Conservation (phyloP, 2,113 vertebrate species). For the Pterophyllum scalare region DNA sequence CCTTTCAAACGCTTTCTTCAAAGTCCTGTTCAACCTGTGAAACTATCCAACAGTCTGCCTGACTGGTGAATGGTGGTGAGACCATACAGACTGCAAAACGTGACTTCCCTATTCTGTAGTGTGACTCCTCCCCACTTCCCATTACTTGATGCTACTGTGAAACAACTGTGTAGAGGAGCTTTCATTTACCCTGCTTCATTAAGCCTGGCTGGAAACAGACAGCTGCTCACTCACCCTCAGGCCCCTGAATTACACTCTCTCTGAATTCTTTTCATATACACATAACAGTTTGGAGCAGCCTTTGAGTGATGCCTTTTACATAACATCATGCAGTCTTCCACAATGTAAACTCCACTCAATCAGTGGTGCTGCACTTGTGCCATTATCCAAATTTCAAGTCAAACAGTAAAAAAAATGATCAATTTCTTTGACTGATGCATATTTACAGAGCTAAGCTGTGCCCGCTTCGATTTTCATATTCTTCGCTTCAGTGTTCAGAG, state of each 20-base stretch:
- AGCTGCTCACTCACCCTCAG: slow-evolving; percentile 46
- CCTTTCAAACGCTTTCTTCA: not conserved
- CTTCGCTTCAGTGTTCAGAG: not conserved
- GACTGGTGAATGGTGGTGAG: not conserved
- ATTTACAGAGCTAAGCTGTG: not conserved
- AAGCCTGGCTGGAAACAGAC: slow-evolving; percentile 43
- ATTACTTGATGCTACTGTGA: slow-evolving; percentile 44
- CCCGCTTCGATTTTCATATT: not conserved
- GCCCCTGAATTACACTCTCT: not conserved
- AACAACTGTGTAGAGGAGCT: slow-evolving; percentile 25
- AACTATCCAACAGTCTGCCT: not conserved
- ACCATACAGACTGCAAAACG: not conserved
- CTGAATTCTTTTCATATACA: not conserved
- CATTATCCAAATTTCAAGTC: not conserved
- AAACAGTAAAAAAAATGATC: not conserved
- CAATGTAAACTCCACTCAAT: not conserved
- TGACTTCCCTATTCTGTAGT: slow-evolving; percentile 7
- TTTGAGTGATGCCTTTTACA: not conserved
- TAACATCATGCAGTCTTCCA: not conserved
- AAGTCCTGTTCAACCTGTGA: slow-evolving; percentile 9
- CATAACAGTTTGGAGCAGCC: not conserved
- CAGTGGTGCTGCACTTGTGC: not conserved
- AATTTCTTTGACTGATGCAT: not conserved
- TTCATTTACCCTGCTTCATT: slow-evolving; percentile 59
- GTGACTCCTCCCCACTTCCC: not conserved